Base-by-base conservation (phyloP, 2,888 invertebrate species). In the Yponomeuta sedellus region DNA sequence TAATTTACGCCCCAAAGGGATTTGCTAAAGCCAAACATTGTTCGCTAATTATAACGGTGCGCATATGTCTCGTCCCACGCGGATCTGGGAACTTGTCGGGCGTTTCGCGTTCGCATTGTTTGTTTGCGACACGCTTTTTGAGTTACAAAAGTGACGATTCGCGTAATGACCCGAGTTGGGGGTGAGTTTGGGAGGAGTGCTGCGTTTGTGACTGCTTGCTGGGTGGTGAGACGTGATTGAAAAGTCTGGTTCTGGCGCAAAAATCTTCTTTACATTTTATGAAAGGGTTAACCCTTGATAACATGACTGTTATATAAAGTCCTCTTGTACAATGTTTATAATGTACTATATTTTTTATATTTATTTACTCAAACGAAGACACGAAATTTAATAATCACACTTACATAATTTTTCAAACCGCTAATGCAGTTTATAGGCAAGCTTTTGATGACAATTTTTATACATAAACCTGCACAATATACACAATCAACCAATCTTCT, bases 1-100 rank as follows among this genome's bases (percentile, higher is more conserved):
- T 90, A 90, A 91, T 90, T 90, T 91, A 90, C 88, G 91, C 86
- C 89, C 90, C 87, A 82, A 84, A 86, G 86, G 90, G 90, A 90
- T 91, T 91, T 87, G 82, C 80, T 82, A 86, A 91, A 90, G 88
- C 90, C 88, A 91, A 90, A 90, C 90, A 90, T 88, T 90, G 91
- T 87, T 86, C 87, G 89, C 91, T 90, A 91, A 91, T 91, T 91
- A 90, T 90, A 89, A 89, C 87, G 79, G 85, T 83, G 76, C 85
- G 80, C 90, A 89, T 86, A 86, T 89, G 90, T 81, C 79, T 67
- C 69, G 79, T 90, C 89, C 85, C 91, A 90, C 89, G 89, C 77
- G 85, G 88, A 83, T 89, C 82, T 77, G 72, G 70, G 73, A 82
- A 86, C 86, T 85, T 84, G 81, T 82, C 79, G 68, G n/a, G 71